A percentile compares a stretch with the other conserved stretches of the same genome.
Conservation (phyloP, 2,113 vertebrate genomes). For the Malurus melanocephalus region DNA sequence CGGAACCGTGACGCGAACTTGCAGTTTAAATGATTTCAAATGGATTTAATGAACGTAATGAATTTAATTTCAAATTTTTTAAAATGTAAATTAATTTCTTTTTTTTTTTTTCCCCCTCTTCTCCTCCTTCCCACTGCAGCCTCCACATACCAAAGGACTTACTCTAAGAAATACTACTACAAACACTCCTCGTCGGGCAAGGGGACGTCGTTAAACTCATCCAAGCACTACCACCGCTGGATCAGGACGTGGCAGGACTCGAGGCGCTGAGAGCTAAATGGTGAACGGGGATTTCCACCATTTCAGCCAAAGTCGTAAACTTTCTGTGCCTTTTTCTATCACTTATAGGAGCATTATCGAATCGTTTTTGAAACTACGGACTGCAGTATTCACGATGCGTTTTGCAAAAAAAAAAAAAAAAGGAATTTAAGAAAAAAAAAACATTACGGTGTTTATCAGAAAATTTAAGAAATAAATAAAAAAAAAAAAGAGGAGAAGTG, state of each 20-base stretch:
- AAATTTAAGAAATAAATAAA: slow-evolving; percentile 21
- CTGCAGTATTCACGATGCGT: slow-evolving; percentile 58
- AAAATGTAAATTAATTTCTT: neutral
- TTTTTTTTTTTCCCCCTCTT: neutral
- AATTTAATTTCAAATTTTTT: no score
- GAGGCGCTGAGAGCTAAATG: slow-evolving; percentile 78
- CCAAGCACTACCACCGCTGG: slow-evolving; percentile 80
- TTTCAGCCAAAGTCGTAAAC: slow-evolving; percentile 81
- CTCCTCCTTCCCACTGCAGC: slow-evolving; percentile 74
- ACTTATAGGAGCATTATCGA: slow-evolving; percentile 68
- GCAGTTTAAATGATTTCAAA: neutral
- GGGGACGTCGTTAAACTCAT: slow-evolving; percentile 75
- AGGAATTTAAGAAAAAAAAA: neutral
- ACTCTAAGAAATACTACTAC: slow-evolving; percentile 82
- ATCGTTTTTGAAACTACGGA: slow-evolving; percentile 70
- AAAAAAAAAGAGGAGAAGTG: slow-evolving; percentile 35
- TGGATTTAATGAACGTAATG: slow-evolving; percentile 17
- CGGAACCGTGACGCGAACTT: neutral
- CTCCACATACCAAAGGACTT: slow-evolving; percentile 89
- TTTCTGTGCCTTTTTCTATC: slow-evolving; percentile 82
- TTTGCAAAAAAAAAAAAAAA: slow-evolving; percentile 40
- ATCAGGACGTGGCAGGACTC: slow-evolving; percentile 78
- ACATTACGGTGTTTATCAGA: slow-evolving; percentile 58
- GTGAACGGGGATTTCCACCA: slow-evolving; percentile 68
- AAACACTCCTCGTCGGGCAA: slow-evolving; percentile 83